phyloP scores from a whole-genome alignment of 2,113 vertebrate species.

The Caranx ignobilis region DNA sequence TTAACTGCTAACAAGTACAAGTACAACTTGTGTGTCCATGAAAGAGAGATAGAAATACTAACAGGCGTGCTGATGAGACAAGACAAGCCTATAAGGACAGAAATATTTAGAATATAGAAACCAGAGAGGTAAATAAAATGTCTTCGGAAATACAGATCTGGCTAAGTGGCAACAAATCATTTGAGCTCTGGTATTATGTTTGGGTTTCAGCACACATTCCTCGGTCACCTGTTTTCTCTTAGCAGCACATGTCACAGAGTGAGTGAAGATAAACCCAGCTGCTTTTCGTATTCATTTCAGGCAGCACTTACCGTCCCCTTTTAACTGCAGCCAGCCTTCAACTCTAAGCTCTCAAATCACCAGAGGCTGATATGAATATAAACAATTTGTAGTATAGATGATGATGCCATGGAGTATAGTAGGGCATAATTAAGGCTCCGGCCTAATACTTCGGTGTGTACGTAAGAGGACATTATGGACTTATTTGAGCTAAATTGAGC shows the following conservation, averaged over 20 bases:
- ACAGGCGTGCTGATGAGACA: background rate
- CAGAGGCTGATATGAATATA: slow-evolving; percentile 56
- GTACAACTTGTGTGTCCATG: background rate
- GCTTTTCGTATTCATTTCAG: slow-evolving; percentile 78
- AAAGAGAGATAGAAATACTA: background rate
- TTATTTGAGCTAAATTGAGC: slow-evolving; percentile 11
- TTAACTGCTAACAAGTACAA: background rate
- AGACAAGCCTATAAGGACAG: slow-evolving; percentile 5
- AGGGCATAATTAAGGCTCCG: slow-evolving; percentile 34
- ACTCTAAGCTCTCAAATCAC: slow-evolving; percentile 70
- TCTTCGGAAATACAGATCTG: slow-evolving; percentile 34
- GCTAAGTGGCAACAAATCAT: slow-evolving; percentile 59
- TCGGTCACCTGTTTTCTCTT: slow-evolving; percentile 82
- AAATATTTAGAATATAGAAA: background rate
- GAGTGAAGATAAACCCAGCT: slow-evolving; percentile 81
- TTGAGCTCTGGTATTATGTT: slow-evolving; percentile 59
- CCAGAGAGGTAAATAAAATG: slow-evolving; percentile 3
- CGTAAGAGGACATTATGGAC: slow-evolving; percentile 6
- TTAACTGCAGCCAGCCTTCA: slow-evolving; percentile 69
- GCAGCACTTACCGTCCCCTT: slow-evolving; percentile 71
- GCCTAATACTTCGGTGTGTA: background rate
- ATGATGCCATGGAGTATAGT: slow-evolving; percentile 41
- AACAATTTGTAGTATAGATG: slow-evolving; percentile 56
- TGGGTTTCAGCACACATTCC: slow-evolving; percentile 73
- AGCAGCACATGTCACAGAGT: slow-evolving; percentile 73